Evolutionary conservation across 2,888 invertebrate genomes (phyloP), one percentile per base, ranked within the genome.

Genomic region (Syritta pipiens): DNA sequence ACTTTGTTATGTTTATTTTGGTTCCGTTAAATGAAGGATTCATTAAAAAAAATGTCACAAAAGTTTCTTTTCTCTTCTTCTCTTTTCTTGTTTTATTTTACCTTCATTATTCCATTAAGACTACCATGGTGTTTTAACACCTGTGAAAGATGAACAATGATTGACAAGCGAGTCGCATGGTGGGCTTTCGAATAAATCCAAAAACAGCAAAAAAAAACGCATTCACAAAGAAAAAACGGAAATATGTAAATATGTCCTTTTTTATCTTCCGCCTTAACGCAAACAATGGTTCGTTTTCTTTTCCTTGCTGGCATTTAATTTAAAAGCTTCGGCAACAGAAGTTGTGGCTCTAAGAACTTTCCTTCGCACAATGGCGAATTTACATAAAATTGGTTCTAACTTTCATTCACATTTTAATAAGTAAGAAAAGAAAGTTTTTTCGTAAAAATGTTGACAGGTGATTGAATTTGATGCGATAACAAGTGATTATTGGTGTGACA

Each of bases 81-180:
- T 12, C 9, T 49, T 20, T 30, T 30, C 17, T 49, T 4, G 17
- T 49, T 19, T 20, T 44, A 9, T 57, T 46, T 59, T 59, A 44
- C 22, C 44, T 30, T 59, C 30, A 14, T 30, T 59, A 59, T 59
- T 59, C 59, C 59, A 59, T 59, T 59, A 59, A 59, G 44, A 35
- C 9, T 32, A 22, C 32, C 32, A 51, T 60, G 60, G 32, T 60
- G 51, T 69, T 60, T 51, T 59, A 60, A 60, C 69, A 69, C 69
- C 69, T 69, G 69, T 60, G 44, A 69, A 69, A 40, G 44, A 69
- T 69, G 60, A 69, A 69, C 44, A 49, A 60, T 60, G 69, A 69
- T 69, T 69, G 69, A 69, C 60, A 59, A 32, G 37, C 26, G 14
- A 32, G 44, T 14, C 32, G 42, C 40, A 10, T 24, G 7, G 37